phyloP scores from a whole-genome alignment of 2,113 vertebrate genomes.

The Sphyrna mokarran region DNA sequence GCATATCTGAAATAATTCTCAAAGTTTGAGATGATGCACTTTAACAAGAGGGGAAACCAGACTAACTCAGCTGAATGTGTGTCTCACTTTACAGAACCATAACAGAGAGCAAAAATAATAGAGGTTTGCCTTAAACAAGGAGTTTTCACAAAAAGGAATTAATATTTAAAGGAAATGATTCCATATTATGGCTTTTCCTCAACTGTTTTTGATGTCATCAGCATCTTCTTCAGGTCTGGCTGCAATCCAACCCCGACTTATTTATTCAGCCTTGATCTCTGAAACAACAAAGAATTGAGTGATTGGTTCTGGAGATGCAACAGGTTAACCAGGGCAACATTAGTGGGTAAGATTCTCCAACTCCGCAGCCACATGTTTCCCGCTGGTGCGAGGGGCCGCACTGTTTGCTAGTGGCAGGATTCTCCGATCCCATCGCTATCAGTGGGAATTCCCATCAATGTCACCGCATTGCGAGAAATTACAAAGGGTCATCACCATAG shows the following conservation, averaged over 20 bases:
- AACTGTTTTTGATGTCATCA: background rate
- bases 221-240: background rate
- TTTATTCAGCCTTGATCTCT: background rate
- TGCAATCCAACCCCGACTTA: too few relatives aligned
- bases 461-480: too few relatives aligned
- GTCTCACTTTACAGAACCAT: background rate
- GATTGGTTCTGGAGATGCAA: background rate
- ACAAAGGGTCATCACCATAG: too few relatives aligned
- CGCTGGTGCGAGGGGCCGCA: too few relatives aligned
- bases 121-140: background rate
- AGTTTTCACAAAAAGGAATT: background rate
- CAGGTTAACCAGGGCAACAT: background rate
- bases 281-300: background rate
- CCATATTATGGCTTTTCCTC: background rate
- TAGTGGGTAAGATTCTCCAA: too few relatives aligned
- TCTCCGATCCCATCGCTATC: too few relatives aligned
- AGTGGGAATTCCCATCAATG: too few relatives aligned
- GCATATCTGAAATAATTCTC: background rate
- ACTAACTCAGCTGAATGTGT: background rate
- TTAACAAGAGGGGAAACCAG: background rate
- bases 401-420: too few relatives aligned
- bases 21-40: background rate
- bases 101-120: background rate
- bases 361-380: too few relatives aligned
- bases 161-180: background rate